Conservation (phyloP, 2,113 vertebrate species). For the Rhinogobius similis region DNA sequence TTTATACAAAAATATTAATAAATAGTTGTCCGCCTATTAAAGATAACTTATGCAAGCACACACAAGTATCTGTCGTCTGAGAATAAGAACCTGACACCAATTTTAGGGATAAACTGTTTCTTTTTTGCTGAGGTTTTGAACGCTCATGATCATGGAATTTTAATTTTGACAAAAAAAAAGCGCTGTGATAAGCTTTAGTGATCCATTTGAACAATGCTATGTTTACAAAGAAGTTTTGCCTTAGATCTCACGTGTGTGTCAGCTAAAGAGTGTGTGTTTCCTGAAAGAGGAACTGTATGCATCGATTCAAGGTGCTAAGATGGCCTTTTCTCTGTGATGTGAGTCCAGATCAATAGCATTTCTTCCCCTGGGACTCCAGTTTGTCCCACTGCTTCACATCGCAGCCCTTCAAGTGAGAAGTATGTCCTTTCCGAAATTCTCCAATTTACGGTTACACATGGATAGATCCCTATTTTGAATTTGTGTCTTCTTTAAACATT, state of each 20-base stretch:
- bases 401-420: conserved; percentile 48
- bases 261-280: conserved; percentile 39
- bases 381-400: conserved; percentile 54
- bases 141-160: too few relatives aligned
- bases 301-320: conserved; percentile 71
- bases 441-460: not conserved
- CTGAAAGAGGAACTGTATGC: conserved; percentile 33
- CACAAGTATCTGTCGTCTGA: too few relatives aligned
- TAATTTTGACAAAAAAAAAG: too few relatives aligned
- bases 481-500: too few relatives aligned
- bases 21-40: too few relatives aligned
- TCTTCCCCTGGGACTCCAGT: conserved; percentile 43
- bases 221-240: not conserved
- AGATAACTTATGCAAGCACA: too few relatives aligned
- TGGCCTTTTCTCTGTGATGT: conserved; percentile 62
- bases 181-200: conserved; percentile 52
- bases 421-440: conserved; percentile 9
- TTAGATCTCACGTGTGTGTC: conserved; percentile 3
- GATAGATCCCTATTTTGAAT: not conserved
- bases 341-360: conserved; percentile 67
- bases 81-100: too few relatives aligned
- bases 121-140: too few relatives aligned
- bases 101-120: too few relatives aligned
- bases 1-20: too few relatives aligned
- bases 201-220: conserved; percentile 37